Evolutionary conservation across 2,113 vertebrate species (phyloP), one percentile per base, ranked within the genome.

Genomic region (Canis aureus): DNA sequence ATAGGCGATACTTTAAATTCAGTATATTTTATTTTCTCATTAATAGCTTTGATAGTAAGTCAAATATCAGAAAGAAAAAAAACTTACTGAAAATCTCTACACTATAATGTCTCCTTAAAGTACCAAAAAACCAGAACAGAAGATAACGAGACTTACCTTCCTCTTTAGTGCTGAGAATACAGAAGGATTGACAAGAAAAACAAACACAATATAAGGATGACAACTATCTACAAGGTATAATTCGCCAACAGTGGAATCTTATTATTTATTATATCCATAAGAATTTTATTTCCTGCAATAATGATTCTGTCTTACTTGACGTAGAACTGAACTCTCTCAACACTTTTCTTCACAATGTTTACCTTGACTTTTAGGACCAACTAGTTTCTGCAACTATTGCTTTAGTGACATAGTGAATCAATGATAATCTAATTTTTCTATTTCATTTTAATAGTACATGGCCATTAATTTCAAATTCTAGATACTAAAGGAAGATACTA

Each of bases 351-450:
- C 25, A 51, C 11, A 62, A 93, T 55, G 8, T 27, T 79, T 82
- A 82, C 43, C n/a, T 27, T 83, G 55, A 82, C 55, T 92, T 92
- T 92, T 29, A 95, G 57, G 93, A 96, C 69, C 67, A 90, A 49
- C 7, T 5, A 82, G 29, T 11, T 88, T 81, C 73, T 89, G 49
- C 35, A 87, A 78, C 60, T 86, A 66, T 2, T 74, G 5, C 57
- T 94, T 88, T 43, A 67, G 8, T 79, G 74, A 79, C 66, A 71
- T 43, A 87, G 66, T 17, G 25, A 51, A 66, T 32, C 19, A 59
- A n/a, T 23, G 62, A 59, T 11, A 90, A 35, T 17, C 62, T 57
- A 51, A 60, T 62, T 88, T 79, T 51, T 67, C 79, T 64, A 87
- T 81, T 91, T 92, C 64, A 78, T 78, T 94, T 88, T 69, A 94